Conservation (phyloP, 2,888 invertebrate species). For the Habrosyne pyritoides region DNA sequence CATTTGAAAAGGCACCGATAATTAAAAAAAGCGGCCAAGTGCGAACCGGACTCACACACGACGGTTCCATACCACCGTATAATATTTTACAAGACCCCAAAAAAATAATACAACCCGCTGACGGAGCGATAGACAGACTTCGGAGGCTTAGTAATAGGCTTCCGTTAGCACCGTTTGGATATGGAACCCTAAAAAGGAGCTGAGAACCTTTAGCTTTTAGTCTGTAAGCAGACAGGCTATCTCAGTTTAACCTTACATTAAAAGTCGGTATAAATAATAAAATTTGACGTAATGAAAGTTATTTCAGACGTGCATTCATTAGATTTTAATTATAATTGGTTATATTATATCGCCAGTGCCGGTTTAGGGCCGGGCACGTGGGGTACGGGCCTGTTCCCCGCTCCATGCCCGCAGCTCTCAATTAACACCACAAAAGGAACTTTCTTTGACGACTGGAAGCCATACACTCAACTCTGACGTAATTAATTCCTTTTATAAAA, state of each 20-base stretch:
- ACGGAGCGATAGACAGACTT: no score
- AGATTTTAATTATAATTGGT: constrained; percentile 1
- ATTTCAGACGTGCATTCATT: neutral
- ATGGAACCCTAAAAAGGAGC: no score
- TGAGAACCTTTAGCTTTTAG: neutral
- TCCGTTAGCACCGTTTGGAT: no score
- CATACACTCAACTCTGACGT: constrained; percentile 20
- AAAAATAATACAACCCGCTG: no score
- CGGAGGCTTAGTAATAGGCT: no score
- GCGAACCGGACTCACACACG: no score
- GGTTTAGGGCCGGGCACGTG: neutral
- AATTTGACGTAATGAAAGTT: neutral
- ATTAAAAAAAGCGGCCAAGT: no score
- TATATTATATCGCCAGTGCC: neutral
- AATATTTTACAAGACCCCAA: no score
- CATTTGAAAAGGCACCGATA: neutral
- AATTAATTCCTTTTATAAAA: constrained; percentile 31
- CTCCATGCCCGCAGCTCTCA: constrained; percentile 17
- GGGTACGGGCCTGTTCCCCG: neutral
- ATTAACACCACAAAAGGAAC: constrained; percentile 26
- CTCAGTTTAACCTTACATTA: neutral
- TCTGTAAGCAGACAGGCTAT: neutral
- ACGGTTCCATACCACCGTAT: no score
- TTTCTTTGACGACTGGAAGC: constrained; percentile 21
- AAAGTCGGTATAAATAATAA: neutral